Evolutionary conservation across 2,113 vertebrate genomes (phyloP), one percentile per base, ranked within the genome.

Genomic region (Ceyx margarethae): DNA sequence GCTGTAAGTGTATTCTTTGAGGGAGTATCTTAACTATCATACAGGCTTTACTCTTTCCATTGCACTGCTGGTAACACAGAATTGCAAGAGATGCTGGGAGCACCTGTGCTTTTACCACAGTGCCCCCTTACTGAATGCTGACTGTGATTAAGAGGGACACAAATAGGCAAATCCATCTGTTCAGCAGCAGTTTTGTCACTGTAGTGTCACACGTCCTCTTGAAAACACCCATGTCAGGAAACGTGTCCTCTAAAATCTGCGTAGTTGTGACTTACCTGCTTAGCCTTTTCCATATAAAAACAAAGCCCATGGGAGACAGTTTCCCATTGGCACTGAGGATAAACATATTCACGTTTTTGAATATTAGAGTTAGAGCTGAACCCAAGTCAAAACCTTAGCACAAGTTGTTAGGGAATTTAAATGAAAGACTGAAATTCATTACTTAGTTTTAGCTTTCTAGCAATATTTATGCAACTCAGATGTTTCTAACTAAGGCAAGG

Each of bases 61-160:
- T 53, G 42, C 37, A 11, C 37, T 80, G 21, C 45, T 48, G 17
- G 28, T 58, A 72, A 46, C 3, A 18, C 11, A 10, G 21, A 64
- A 57, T 26, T 91, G 51, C 58, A 46, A 37, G 66, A 68, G 28
- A 21, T 73, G 40, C 22, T 31, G 15, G 43, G 31, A 91, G 5
- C 29, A 68, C 31, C 21, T 68, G 13, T 0, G 0, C 37, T 77
- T 73, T 46, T 37, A 51, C n/a, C 0, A 0, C 67, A 46, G 35
- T 22, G 45, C 29, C 40, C 64, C 58, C 42, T 66, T 54, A 16
- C 45, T 73, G 54, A 76, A 29, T 40, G 23, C n/a, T 22, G 71
- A 10, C 48, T 31, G 31, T 1, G 1, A 14, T 21, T 21, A 60
- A n/a, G 29, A 51, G 17, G 54, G 25, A 40, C 33, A 87, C 37